Evolutionary conservation across 2,888 invertebrate genomes (phyloP).

Genomic region (Ormyrus labotus): DNA sequence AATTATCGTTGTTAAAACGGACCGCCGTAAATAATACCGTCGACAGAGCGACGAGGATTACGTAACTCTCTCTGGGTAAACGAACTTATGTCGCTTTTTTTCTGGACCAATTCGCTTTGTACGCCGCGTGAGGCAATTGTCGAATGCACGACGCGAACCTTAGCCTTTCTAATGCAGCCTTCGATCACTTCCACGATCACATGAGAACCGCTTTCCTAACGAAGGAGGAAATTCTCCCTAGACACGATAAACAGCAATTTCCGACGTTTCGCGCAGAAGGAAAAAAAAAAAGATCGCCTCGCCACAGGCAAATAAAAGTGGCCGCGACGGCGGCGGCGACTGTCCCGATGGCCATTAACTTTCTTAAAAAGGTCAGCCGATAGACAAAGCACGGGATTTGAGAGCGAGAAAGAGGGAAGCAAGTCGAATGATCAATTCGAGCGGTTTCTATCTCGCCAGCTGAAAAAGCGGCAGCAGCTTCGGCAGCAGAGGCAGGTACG

Average conservation of each 20-base stretch:
- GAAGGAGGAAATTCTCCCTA: slow-evolving; percentile 32
- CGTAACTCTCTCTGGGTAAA: too few relatives aligned
- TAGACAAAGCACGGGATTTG: too few relatives aligned
- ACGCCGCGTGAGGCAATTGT: neutral
- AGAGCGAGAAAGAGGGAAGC: slow-evolving; percentile 19
- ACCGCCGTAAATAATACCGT: too few relatives aligned
- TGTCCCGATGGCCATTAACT: too few relatives aligned
- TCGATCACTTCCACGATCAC: slow-evolving; percentile 27
- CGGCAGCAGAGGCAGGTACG: too few relatives aligned
- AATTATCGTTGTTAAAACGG: too few relatives aligned
- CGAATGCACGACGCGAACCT: neutral
- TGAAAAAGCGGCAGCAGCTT: too few relatives aligned
- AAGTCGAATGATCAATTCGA: neutral
- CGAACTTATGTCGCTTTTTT: too few relatives aligned
- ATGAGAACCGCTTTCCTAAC: slow-evolving; percentile 1
- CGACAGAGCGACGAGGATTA: too few relatives aligned
- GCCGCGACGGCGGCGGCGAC: neutral
- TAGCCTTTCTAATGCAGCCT: neutral
- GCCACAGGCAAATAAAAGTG: slow-evolving; percentile 45
- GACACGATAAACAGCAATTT: slow-evolving; percentile 44
- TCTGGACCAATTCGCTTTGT: too few relatives aligned
- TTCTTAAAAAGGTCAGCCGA: too few relatives aligned
- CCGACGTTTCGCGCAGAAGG: slow-evolving; percentile 10
- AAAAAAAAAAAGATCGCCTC: slow-evolving; percentile 45
- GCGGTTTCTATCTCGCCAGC: too few relatives aligned